Conservation (phyloP, 2,797 vertebrate genomes). For the Mormyrus proboscirostris region DNA sequence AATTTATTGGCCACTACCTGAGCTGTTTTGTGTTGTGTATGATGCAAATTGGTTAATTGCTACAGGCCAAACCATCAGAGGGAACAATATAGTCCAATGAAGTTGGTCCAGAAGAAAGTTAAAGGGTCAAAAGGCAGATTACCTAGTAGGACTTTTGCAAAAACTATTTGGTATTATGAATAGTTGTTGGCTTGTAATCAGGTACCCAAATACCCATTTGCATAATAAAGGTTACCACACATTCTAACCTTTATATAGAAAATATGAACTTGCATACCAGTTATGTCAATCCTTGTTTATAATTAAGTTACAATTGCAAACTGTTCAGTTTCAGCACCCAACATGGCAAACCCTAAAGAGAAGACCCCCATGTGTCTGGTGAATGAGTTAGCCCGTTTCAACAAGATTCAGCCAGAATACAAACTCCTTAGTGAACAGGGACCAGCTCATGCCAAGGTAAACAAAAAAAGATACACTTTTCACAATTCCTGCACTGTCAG, state of each 20-base stretch:
- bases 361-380: slow-evolving; percentile 98
- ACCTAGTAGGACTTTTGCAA: neutral
- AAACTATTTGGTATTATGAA: neutral
- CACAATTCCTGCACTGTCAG: neutral
- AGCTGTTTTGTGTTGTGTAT: neutral
- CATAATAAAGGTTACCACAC: neutral
- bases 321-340: slow-evolving; percentile 67
- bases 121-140: neutral
- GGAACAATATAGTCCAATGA: neutral
- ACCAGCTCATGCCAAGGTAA: slow-evolving; percentile 88
- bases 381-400: slow-evolving; percentile 98
- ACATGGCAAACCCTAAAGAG: slow-evolving; percentile 99
- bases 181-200: neutral
- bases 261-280: neutral
- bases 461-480: neutral
- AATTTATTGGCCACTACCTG: neutral
- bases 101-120: neutral
- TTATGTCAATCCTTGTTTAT: neutral
- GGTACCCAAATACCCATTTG: neutral
- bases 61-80: neutral
- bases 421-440: slow-evolving; percentile 90
- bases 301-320: neutral
- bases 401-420: slow-evolving; percentile 90
- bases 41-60: neutral
- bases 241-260: neutral